phyloP scores from a whole-genome alignment of 2,113 vertebrate genomes.

The Phrynosoma blainvillii region DNA sequence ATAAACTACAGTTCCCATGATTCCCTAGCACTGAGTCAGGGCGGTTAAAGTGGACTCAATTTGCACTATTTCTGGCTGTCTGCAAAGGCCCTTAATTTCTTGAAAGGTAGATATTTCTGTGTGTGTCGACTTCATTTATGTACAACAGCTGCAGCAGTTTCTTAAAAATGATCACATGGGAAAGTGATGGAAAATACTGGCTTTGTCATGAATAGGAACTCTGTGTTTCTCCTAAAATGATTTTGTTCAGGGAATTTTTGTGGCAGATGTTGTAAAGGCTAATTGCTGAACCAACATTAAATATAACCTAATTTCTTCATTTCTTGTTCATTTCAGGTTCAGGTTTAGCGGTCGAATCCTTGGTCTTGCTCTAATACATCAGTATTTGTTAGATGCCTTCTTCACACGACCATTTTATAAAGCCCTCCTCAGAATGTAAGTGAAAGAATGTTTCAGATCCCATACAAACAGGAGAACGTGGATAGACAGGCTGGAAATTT shows the following conservation, averaged over 20 bases:
- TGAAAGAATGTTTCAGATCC: constrained; percentile 37
- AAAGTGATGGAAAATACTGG: background rate
- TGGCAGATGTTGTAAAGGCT: background rate
- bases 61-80: no score
- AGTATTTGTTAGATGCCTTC: constrained; percentile 98
- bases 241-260: background rate
- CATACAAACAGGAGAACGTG: background rate
- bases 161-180: background rate
- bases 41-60: no score
- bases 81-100: background rate
- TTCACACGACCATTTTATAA: constrained; percentile 99
- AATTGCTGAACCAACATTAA: background rate
- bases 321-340: constrained; percentile 83
- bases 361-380: constrained; percentile 96
- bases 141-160: background rate
- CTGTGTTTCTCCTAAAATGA: no score
- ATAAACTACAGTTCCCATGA: no score
- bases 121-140: background rate
- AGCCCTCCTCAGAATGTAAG: constrained; percentile 97
- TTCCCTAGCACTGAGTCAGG: no score
- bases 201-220: background rate
- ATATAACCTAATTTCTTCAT: background rate
- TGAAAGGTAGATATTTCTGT: background rate
- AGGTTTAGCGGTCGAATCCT: constrained; percentile 97
- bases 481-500: background rate